Conservation (phyloP, 2,113 vertebrate species). For the Grammomys surdaster region DNA sequence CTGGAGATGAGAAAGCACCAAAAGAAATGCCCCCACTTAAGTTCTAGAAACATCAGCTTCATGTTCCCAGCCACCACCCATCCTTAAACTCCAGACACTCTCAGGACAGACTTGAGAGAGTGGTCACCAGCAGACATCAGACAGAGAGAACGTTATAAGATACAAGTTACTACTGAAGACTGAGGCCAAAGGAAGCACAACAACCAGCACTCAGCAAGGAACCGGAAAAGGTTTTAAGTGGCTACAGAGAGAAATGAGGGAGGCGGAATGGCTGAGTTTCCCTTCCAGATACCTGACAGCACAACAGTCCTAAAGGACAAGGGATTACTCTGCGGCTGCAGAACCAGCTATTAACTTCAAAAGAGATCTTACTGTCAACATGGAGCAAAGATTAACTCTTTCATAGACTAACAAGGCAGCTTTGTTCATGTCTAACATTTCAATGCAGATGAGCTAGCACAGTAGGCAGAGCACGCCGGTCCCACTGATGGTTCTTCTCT, state of each 20-base stretch:
- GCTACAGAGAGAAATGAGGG: slow-evolving; percentile 43
- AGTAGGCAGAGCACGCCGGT: not conserved
- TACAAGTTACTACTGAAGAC: not conserved
- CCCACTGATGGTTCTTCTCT: not conserved
- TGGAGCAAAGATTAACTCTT: slow-evolving; percentile 75
- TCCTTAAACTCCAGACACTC: not conserved
- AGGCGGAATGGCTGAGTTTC: slow-evolving; percentile 62
- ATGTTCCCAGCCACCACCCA: not conserved
- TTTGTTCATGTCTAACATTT: slow-evolving; percentile 40
- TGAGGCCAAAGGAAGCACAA: not conserved
- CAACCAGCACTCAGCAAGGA: slow-evolving; percentile 41
- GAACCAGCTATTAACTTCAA: slow-evolving; percentile 83
- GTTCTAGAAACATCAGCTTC: not conserved
- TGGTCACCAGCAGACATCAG: not conserved
- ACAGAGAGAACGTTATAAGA: not conserved
- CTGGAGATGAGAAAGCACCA: not conserved
- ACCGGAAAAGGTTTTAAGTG: slow-evolving; percentile 58
- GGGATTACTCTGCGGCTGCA: slow-evolving; percentile 74
- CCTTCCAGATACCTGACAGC: slow-evolving; percentile 71
- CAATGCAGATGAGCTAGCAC: not conserved
- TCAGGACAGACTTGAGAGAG: slow-evolving; percentile 22
- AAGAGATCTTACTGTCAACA: slow-evolving; percentile 69
- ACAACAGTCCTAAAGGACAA: slow-evolving; percentile 67
- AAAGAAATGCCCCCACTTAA: not conserved
- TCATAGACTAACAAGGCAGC: not conserved